These are phyloP conservation scores for Heliconius himera DNA, from an alignment of 1,140 invertebrate species.

Conservation along the genomic window DNA sequence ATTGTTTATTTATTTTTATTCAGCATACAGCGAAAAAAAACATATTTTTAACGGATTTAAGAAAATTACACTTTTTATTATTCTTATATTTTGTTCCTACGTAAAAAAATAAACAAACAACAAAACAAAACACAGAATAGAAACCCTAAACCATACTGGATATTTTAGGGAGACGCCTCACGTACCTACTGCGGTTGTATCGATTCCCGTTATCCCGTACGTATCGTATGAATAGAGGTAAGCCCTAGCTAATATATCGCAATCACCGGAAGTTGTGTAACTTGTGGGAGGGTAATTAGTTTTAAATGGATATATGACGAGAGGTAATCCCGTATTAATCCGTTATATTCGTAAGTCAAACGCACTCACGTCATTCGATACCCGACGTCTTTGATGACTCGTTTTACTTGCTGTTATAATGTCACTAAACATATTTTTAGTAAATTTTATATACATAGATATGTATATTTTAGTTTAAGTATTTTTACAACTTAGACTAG, in stretches of 20 bases:
- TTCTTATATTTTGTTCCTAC: too few species aligned
- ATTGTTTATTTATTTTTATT: too few species aligned
- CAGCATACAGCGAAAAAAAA: too few species aligned
- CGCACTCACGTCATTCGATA: background rate
- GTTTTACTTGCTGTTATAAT: background rate
- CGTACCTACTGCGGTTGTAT: background rate
- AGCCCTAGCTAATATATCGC: background rate
- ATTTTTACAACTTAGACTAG: too few species aligned
- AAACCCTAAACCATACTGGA: background rate
- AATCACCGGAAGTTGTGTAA: background rate
- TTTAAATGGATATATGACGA: slow-evolving; percentile 3
- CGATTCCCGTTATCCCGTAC: background rate
- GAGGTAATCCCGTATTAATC: background rate
- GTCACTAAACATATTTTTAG: background rate
- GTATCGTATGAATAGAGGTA: background rate
- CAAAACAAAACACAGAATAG: too few species aligned
- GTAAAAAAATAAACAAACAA: too few species aligned
- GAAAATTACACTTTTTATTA: too few species aligned
- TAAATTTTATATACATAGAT: too few species aligned
- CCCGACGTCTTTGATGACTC: too few species aligned
- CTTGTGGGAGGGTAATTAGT: background rate
- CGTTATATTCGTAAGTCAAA: background rate
- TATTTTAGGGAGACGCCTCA: background rate
- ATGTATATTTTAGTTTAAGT: too few species aligned
- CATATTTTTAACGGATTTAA: too few species aligned